These are phyloP conservation scores for Cathartes aura DNA, from an alignment of 2,113 vertebrate genomes.

Conservation along the genomic window DNA sequence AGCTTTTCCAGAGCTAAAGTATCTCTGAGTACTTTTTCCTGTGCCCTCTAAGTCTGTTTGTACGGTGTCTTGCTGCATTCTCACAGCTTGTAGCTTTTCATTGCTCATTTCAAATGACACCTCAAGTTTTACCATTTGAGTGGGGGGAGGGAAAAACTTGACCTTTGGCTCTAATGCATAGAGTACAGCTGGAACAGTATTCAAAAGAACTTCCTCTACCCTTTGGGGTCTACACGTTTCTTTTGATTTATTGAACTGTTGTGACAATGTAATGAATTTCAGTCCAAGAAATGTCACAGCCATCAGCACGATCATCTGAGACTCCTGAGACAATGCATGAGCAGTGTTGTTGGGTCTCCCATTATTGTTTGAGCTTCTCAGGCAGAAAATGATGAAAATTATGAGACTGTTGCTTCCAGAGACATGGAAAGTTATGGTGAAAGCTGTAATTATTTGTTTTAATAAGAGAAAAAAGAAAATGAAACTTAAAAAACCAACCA, in stretches of 20 bases:
- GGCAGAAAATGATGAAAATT: neutral
- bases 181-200: neutral
- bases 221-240: slow-evolving; percentile 4
- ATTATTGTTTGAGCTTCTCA: neutral
- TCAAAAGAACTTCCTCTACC: neutral
- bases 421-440: neutral
- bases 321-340: neutral
- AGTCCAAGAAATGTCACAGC: slow-evolving; percentile 16
- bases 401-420: neutral
- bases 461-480: neutral
- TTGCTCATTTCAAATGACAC: slow-evolving; percentile 8
- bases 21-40: neutral
- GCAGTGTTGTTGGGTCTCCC: neutral
- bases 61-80: neutral
- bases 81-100: neutral
- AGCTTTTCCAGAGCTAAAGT: neutral
- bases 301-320: neutral
- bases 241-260: slow-evolving; percentile 61
- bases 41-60: neutral
- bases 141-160: neutral
- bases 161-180: neutral
- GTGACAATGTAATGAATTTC: slow-evolving; percentile 33
- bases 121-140: neutral
- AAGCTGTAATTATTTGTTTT: neutral
- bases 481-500: neutral